phyloP scores from a whole-genome alignment of 2,888 invertebrate genomes.

The Nomada lathburiana region DNA sequence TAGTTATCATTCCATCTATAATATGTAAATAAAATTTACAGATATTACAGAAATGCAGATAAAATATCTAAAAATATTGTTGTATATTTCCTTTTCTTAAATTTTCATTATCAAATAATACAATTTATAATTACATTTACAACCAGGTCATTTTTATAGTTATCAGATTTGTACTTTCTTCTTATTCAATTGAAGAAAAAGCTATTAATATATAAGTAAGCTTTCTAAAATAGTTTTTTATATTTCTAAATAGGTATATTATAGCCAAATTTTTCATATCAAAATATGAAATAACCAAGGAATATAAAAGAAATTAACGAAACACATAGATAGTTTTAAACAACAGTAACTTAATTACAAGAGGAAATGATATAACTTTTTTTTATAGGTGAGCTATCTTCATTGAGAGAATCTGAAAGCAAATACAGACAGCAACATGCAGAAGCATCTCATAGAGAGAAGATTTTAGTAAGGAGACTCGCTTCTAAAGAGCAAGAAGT shows the following conservation, averaged over 20 bases:
- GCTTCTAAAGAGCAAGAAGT: slow-evolving; percentile 98
- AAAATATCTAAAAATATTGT: background rate
- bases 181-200: too few species aligned
- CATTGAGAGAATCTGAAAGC: slow-evolving; percentile 91
- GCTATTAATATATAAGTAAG: too few species aligned
- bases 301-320: slow-evolving; percentile 45
- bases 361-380: slow-evolving; percentile 55
- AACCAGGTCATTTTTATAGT: background rate
- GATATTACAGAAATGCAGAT: background rate
- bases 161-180: too few species aligned
- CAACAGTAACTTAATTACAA: slow-evolving; percentile 30
- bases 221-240: background rate
- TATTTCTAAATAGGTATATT: background rate
- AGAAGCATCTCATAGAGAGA: slow-evolving; percentile 96
- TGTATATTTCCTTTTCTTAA: background rate
- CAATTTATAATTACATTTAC: background rate
- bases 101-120: background rate
- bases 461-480: slow-evolving; percentile 95
- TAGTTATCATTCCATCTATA: background rate
- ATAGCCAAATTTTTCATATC: background rate
- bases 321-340: slow-evolving; percentile 59
- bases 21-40: background rate
- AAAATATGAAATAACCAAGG: background rate
- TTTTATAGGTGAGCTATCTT: slow-evolving; percentile 89
- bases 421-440: slow-evolving; percentile 92